Evolutionary conservation across 2,888 invertebrate genomes (phyloP), one percentile per base, ranked within the genome.

Genomic region (Agrilus mali): DNA sequence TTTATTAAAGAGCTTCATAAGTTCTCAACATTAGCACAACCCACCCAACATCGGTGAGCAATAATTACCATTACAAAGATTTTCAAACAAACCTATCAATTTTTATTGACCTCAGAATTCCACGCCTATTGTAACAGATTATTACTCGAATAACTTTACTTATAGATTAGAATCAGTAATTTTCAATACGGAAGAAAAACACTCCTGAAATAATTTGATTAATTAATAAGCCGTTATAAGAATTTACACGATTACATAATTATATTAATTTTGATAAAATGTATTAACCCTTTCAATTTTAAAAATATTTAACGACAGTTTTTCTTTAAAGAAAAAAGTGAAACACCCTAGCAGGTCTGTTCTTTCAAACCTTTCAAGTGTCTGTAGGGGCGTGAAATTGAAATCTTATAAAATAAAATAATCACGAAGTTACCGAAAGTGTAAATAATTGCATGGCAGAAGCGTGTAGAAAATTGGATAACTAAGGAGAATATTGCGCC

Each of bases 401-500:
- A n/a, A n/a, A 10, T 10, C 27, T 27, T 7, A 27, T 10, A 33
- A 47, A 46, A n/a, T n/a, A 51, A 48, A 47, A 50, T 47, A 47
- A 51, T 50, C 51, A 42, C 40, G 41, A 47, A 43, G 39, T 45
- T 50, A 52, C 48, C 41, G 45, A 52, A 52, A 43, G 52, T 47
- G 48, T 51, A 48, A 53, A 50, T 51, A 52, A 52, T 50, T 48
- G 50, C 42, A 47, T 36, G 41, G 40, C 41, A 48, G 47, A 48
- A 45, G 50, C 46, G 46, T 44, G 50, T 47, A 43, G 41, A 34
- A 40, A 36, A 41, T 50, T 50, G 44, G 44, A 40, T 43, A 40
- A 43, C 38, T 47, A 38, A 47, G 44, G 46, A 48, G 47, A 50
- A 51, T 52, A 52, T 51, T 43, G 52, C 52, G 50, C 52, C 53